Evolutionary conservation across 1,140 invertebrate species (phyloP).

Genomic region (Solenopsis invicta): DNA sequence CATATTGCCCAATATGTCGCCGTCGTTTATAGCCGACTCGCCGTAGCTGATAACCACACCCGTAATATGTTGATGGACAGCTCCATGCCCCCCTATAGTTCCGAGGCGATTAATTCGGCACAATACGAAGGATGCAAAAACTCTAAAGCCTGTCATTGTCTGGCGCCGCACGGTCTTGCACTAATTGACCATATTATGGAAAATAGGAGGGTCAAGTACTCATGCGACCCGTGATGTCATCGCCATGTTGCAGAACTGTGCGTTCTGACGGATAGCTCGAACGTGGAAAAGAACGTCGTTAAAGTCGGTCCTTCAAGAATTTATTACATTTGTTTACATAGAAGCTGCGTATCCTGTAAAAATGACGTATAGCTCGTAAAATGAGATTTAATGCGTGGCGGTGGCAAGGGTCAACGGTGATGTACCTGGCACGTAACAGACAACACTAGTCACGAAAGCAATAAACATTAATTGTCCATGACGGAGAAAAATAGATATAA

Average conservation of each 20-base stretch:
- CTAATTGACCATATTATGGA: constrained; percentile 81
- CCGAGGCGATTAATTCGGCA: constrained; percentile 62
- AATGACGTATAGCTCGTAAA: constrained; percentile 65
- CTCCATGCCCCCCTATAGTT: constrained; percentile 4
- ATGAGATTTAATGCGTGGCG: constrained; percentile 63
- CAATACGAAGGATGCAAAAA: constrained; percentile 57
- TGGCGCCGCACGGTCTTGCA: constrained; percentile 63
- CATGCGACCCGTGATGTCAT: constrained; percentile 77
- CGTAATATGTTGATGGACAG: constrained; percentile 50
- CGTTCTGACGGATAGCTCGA: constrained; percentile 12
- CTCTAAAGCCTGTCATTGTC: constrained; percentile 55
- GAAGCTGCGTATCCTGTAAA: constrained; percentile 41
- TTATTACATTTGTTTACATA: constrained; percentile 62
- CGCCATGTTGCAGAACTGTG: constrained; percentile 63
- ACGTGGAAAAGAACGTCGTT: constrained; percentile 50
- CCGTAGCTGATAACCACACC: constrained; percentile 38
- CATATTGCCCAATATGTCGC: constrained; percentile 19
- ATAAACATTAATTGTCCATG: constrained; percentile 57
- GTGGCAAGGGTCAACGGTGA: constrained; percentile 44
- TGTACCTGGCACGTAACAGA: constrained; percentile 32
- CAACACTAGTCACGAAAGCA: constrained; percentile 21
- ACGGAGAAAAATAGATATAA: constrained; percentile 33
- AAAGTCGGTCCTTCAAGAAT: constrained; percentile 40
- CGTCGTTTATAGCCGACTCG: constrained; percentile 19
- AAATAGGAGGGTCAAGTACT: constrained; percentile 78